A percentile compares a stretch with the other conserved stretches of the same genome.
phyloP scores from a whole-genome alignment of 2,113 vertebrate genomes.

The Pseudorectes ferrugineus region DNA sequence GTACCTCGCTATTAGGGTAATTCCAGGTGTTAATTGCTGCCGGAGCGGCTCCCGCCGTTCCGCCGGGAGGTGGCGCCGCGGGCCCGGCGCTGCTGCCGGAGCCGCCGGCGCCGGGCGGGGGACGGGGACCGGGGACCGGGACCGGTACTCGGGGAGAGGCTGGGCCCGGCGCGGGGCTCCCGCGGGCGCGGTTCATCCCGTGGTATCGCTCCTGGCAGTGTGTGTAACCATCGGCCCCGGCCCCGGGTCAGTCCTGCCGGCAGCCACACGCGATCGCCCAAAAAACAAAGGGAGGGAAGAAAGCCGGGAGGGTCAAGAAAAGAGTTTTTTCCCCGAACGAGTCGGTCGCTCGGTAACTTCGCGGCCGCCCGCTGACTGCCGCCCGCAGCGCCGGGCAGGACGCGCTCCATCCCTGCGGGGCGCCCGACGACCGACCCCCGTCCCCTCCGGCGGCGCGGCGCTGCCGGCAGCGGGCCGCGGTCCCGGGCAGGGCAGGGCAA shows the following conservation, averaged over 20 bases:
- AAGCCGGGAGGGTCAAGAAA: not conserved
- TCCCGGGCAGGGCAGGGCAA: not conserved
- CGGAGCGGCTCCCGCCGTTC: constrained; percentile 14
- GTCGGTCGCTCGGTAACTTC: not conserved
- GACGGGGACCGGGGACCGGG: not conserved
- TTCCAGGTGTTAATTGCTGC: constrained; percentile 60
- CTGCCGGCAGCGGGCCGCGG: not conserved
- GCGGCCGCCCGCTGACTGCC: not conserved
- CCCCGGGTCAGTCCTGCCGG: not conserved
- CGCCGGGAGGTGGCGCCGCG: constrained; percentile 77
- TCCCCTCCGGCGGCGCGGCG: not conserved
- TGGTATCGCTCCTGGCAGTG: not conserved
- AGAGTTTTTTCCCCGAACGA: not conserved
- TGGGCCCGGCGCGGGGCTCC: not conserved
- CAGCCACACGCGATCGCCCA: not conserved
- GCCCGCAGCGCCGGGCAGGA: not conserved
- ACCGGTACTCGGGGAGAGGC: not conserved
- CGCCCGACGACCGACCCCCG: not conserved
- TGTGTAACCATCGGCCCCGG: not conserved
- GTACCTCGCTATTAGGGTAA: constrained; percentile 57
- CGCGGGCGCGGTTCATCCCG: not conserved
- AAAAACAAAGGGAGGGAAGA: not conserved
- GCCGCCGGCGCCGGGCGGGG: not conserved
- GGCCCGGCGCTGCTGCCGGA: constrained; percentile 43
- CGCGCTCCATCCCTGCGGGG: not conserved